Evolutionary conservation across 1,140 invertebrate genomes (phyloP).

Genomic region (Chironomus tepperi): DNA sequence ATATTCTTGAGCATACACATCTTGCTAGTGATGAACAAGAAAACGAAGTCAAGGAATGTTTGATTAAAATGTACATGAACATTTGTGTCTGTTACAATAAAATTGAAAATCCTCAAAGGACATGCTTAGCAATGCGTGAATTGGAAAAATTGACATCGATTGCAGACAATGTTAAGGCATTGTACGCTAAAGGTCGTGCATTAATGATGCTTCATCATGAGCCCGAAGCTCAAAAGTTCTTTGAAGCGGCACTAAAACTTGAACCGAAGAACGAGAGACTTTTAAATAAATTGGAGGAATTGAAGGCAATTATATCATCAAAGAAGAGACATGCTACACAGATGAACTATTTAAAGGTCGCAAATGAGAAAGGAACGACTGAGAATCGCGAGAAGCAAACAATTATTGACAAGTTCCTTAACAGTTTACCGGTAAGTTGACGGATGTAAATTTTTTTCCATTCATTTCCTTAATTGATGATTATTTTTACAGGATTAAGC

Average conservation of each 20-base stretch:
- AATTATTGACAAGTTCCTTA: no score
- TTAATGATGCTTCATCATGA: background rate
- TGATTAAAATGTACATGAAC: conserved; percentile 4
- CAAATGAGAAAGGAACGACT: no score
- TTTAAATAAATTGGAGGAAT: no score
- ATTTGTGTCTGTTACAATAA: background rate
- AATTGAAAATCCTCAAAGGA: background rate
- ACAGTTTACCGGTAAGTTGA: no score
- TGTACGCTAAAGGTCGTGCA: background rate
- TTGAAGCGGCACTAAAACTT: background rate
- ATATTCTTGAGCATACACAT: background rate
- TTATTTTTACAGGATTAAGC: no score
- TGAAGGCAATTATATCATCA: no score
- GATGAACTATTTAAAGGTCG: no score
- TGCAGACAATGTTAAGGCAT: background rate
- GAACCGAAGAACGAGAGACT: background rate
- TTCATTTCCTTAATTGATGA: no score
- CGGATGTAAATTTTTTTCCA: no score
- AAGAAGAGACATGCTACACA: no score
- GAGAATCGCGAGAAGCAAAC: no score
- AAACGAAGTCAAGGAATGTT: background rate
- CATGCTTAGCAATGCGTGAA: conserved; percentile 2
- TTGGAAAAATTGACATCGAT: background rate
- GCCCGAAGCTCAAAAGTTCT: background rate
- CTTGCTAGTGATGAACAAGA: background rate